phyloP scores from a whole-genome alignment of 2,888 invertebrate genomes.

The Pegoplata infirma region DNA sequence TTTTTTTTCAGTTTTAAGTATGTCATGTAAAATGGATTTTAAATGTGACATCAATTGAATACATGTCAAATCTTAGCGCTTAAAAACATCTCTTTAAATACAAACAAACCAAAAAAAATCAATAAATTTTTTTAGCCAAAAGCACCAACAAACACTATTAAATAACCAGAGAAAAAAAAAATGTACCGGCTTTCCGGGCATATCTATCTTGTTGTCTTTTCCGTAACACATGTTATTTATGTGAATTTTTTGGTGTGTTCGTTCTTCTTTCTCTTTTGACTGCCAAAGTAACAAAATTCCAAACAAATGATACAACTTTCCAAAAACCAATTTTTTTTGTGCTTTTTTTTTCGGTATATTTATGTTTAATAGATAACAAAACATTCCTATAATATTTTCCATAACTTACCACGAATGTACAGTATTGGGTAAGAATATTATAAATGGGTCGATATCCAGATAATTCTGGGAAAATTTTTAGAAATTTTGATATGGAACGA shows the following conservation, averaged over 20 bases:
- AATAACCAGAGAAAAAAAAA: background rate
- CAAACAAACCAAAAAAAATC: background rate
- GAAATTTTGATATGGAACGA: too few relatives aligned
- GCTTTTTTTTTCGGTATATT: background rate
- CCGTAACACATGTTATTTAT: constrained; percentile 50
- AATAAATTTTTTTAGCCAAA: background rate
- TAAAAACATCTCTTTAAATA: background rate
- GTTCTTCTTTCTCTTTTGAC: constrained; percentile 12
- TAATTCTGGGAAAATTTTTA: too few relatives aligned
- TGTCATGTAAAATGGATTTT: background rate
- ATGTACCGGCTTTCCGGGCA: constrained; percentile 14
- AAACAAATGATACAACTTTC: constrained; percentile 14
- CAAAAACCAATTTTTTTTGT: background rate
- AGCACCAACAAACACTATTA: too few relatives aligned
- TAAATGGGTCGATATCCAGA: too few relatives aligned
- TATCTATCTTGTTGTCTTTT: constrained; percentile 11
- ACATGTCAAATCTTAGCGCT: background rate
- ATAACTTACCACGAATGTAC: too few relatives aligned
- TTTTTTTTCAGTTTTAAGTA: background rate
- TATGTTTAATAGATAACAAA: background rate
- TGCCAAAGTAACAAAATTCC: background rate
- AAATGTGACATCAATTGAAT: background rate
- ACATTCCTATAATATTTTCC: background rate
- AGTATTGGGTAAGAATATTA: too few relatives aligned
- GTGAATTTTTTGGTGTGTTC: constrained; percentile 4